phyloP scores from a whole-genome alignment of 2,113 vertebrate genomes.

The Toxotes jaculatrix region DNA sequence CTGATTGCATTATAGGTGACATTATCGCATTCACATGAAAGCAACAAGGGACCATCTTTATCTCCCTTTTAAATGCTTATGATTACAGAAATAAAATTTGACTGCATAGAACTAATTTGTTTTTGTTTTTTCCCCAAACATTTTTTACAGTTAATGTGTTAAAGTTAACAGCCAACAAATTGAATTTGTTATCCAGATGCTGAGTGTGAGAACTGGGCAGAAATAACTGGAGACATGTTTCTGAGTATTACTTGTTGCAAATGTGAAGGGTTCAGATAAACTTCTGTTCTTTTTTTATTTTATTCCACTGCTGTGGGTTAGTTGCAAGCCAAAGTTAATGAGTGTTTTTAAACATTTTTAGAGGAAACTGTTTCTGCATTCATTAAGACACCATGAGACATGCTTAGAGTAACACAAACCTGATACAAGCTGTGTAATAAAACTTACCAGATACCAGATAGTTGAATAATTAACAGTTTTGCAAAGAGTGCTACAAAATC shows the following conservation, averaged over 20 bases:
- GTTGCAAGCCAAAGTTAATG: not conserved
- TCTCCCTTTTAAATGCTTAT: not conserved
- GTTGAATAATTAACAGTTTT: not conserved
- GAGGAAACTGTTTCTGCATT: too few relatives aligned
- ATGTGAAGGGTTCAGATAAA: too few relatives aligned
- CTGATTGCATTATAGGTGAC: constrained; percentile 70
- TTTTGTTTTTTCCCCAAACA: not conserved
- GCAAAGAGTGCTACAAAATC: too few relatives aligned
- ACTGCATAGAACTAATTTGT: not conserved
- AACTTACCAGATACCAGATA: not conserved
- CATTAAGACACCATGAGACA: too few relatives aligned
- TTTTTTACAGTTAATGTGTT: not conserved
- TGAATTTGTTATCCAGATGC: too few relatives aligned
- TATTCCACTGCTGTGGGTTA: too few relatives aligned
- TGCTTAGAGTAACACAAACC: not conserved
- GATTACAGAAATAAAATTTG: not conserved
- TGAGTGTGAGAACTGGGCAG: too few relatives aligned
- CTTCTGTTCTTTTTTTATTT: too few relatives aligned
- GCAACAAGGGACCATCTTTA: not conserved
- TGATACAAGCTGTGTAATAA: not conserved
- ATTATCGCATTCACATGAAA: constrained; percentile 26
- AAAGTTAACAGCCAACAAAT: not conserved
- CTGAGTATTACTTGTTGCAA: too few relatives aligned
- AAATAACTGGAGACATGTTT: too few relatives aligned
- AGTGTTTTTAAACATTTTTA: not conserved